Base-by-base conservation (phyloP, 1,140 invertebrate genomes). In the Neodiprion fabricii region DNA sequence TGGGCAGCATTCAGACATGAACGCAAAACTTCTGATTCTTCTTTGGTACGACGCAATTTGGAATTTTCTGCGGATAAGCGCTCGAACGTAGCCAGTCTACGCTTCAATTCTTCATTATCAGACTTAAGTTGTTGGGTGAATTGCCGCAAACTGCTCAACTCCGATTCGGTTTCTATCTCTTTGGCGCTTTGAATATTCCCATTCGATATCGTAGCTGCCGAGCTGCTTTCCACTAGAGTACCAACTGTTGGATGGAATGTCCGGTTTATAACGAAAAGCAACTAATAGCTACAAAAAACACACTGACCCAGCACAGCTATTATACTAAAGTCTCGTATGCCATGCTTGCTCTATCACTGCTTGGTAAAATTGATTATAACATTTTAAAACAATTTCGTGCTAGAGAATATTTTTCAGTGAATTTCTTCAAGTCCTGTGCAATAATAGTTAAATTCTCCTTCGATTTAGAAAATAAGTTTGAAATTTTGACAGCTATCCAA, bases 21-120 rank as follows among this genome's bases (percentile, higher is more conserved):
- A 76, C 90, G 91, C 21, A 94, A 79, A 3, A 90, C 83, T 74
- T 91, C 91, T 0, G 89, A 89, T 83, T 94, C 92, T 80, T 94
- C 92, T 78, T 92, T 91, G 17, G 88, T 85, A 76, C 90, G 91
- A 75, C 90, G 86, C 28, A 90, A 78, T 77, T 83, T 86, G 73
- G 90, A 88, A 83, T 93, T 93, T 75, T 91, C 92, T 75, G 93
- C 91, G 0, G 91, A 91, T 28, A 93, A 85, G 71, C 90, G 87
- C 82, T 93, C 92, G 40, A 92, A 85, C 49, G 90, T 88, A 9
- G 85, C 83, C 0, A 94, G 77, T 75, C 92, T 89, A 75, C 91
- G 86, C 65, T 88, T 89, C 65, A 94, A 82, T 78, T 93, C 91
- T 40, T 93, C 92, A 75, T 93, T 94, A 77, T 94, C 92, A 7